These are phyloP conservation scores for Sylvia atricapilla DNA, from an alignment of 2,113 vertebrate genomes.

Conservation along the genomic window DNA sequence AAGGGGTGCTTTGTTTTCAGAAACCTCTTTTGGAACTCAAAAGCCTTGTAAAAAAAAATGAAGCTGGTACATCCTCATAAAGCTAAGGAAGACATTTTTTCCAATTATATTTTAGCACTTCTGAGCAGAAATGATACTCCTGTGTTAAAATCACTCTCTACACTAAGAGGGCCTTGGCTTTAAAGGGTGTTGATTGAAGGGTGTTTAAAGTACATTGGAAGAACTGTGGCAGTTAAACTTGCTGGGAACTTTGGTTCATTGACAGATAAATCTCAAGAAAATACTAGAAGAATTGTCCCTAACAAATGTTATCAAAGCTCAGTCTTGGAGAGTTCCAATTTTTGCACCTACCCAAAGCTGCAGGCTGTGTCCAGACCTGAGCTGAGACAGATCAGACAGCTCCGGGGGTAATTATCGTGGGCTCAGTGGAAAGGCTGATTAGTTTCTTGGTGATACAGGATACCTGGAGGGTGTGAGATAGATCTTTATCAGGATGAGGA, in stretches of 20 bases:
- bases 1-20: neutral
- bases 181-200: constrained; percentile 10
- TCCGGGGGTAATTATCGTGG: neutral
- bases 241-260: neutral
- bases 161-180: neutral
- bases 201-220: constrained; percentile 29
- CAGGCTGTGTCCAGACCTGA: neutral
- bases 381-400: neutral
- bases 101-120: constrained; percentile 12
- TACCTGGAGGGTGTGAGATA: neutral
- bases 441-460: neutral
- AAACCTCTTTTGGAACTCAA: neutral
- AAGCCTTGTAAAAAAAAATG: neutral
- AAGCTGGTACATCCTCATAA: neutral
- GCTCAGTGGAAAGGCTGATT: neutral
- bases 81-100: neutral
- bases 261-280: neutral
- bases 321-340: neutral
- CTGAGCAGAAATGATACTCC: neutral
- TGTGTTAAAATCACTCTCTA: neutral
- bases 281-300: neutral
- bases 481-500: neutral
- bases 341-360: neutral
- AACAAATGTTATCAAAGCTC: neutral
- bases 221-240: neutral